Conservation (phyloP, 2,113 vertebrate species). For the Pimephales promelas region DNA sequence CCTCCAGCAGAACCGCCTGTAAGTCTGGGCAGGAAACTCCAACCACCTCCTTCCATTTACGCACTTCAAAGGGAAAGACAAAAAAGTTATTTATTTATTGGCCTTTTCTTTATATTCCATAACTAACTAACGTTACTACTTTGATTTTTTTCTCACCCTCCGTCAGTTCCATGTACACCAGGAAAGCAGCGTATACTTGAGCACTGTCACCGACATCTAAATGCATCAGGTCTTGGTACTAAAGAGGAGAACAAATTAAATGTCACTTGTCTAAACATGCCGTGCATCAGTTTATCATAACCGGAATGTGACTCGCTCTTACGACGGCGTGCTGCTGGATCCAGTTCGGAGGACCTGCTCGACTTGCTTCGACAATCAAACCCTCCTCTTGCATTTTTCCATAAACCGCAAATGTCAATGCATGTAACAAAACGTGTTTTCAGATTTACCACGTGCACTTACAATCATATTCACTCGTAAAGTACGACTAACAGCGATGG, state of each 20-base stretch:
- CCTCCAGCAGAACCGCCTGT: slow-evolving; percentile 83
- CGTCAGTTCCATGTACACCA: slow-evolving; percentile 90
- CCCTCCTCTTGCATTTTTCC: neutral
- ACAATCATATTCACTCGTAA: neutral
- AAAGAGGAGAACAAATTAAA: neutral
- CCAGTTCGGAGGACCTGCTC: slow-evolving; percentile 64
- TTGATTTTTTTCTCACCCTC: slow-evolving; percentile 78
- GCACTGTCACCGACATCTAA: slow-evolving; percentile 81
- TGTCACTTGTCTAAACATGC: neutral
- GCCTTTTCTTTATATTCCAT: neutral
- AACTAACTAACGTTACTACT: no score
- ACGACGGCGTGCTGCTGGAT: slow-evolving; percentile 72
- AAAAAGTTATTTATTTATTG: neutral
- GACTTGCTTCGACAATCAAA: neutral
- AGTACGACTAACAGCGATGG: neutral
- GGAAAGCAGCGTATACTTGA: slow-evolving; percentile 87
- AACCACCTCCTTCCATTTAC: slow-evolving; percentile 87
- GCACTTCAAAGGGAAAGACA: slow-evolving; percentile 64
- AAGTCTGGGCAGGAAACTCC: slow-evolving; percentile 79
- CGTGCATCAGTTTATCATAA: neutral
- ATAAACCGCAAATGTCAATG: neutral
- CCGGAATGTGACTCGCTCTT: slow-evolving; percentile 38
- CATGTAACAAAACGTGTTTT: neutral
- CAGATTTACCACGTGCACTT: neutral
- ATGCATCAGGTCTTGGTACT: slow-evolving; percentile 87